Base-by-base conservation (phyloP, 2,797 vertebrate species). In the Characodon lateralis region DNA sequence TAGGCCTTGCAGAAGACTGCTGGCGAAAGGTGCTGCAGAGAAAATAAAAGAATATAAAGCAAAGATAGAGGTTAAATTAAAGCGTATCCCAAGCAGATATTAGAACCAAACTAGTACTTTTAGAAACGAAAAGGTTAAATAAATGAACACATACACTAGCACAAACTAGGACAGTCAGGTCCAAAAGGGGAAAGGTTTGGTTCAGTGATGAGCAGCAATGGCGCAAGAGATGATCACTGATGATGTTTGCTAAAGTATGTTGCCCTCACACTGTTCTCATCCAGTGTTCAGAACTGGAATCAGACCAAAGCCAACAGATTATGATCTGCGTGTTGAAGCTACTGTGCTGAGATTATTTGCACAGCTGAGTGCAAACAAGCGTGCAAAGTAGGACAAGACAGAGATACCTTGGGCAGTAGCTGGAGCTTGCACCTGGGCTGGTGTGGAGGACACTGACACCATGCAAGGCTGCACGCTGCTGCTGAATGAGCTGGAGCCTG, bases 1-100 rank as follows among this genome's bases (percentile, higher is more conserved):
- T 91, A 99, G 95, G 53, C 98, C 98, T 87, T 99, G 98, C 7
- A 99, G 96, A 71, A 99, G 96, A 95, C 97, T 99, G 95, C 97
- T 98, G 90, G 98, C 98, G 80, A 97, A 98, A 35, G 97, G 86
- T 35, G 95, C 97, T 97, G 86, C 71, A 85, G 81, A 53, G 41
- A 51, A 72, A 43, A 72, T n/a, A 43, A 26, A 66, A 73, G 74
- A 2, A 69, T 6, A 72, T 77, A 76, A 16, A 82, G 35, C 72
- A 10, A 70, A 55, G 28, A 22, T 63, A 2, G 50, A 65, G 58
- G 71, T 68, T 80, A 18, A 22, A 24, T 43, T 43, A 48, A 72
- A 80, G 35, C 16, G 68, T 53, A 10, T 75, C 26, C 16, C 5
- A 71, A 75, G 28, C 1, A 59, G 70, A 65, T 71, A 73, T 48